These are phyloP conservation scores for Scomber colias DNA, from an alignment of 2,113 vertebrate genomes.

Conservation along the genomic window DNA sequence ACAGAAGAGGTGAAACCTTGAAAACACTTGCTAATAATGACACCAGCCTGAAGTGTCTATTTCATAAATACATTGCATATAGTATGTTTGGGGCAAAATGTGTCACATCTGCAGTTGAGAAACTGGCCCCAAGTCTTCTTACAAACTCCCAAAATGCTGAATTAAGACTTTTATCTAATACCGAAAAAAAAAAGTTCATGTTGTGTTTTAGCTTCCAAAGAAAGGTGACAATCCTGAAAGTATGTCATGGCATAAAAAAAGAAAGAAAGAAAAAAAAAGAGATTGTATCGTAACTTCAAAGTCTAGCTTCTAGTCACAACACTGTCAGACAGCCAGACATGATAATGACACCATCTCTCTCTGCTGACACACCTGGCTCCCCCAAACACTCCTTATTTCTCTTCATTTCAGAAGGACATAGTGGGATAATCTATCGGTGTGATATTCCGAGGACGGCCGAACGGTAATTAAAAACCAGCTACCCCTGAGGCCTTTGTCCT, in stretches of 20 bases:
- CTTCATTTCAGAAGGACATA: constrained; percentile 44
- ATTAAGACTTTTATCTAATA: background rate
- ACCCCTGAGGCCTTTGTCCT: constrained; percentile 70
- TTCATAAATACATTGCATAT: no score
- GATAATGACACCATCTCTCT: constrained; percentile 3
- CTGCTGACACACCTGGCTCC: constrained; percentile 47
- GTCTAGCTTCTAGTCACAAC: constrained; percentile 14
- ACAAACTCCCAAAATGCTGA: background rate
- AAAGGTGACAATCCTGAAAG: background rate
- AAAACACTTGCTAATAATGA: no score
- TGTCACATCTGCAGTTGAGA: no score
- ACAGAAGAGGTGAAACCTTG: no score
- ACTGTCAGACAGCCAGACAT: background rate
- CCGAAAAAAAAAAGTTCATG: background rate
- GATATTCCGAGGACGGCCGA: constrained; percentile 66
- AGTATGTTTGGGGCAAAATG: no score
- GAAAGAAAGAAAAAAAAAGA: background rate
- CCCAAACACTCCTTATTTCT: constrained; percentile 34
- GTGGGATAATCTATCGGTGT: constrained; percentile 58
- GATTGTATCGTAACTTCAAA: constrained; percentile 14
- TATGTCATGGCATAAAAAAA: background rate
- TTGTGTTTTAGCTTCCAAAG: background rate
- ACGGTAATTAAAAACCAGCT: constrained; percentile 75
- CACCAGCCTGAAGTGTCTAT: no score
- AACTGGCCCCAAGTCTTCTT: background rate